Conservation (phyloP, 2,888 invertebrate genomes). For the Julus scanicus region DNA sequence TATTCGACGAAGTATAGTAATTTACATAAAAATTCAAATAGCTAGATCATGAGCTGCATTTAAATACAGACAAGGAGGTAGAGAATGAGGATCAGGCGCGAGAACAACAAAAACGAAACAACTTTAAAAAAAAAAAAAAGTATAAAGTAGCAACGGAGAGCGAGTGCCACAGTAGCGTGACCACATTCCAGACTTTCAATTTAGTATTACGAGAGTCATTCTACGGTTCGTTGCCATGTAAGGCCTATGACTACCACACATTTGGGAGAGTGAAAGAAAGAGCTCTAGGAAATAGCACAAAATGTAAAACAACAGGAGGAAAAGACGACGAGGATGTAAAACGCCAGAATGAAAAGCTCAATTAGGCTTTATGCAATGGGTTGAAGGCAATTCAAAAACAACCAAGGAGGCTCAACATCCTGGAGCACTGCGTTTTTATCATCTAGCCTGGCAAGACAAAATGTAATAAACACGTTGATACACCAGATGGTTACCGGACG, state of each 20-base stretch:
- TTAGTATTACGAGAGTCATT: conserved; percentile 48
- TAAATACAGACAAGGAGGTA: conserved; percentile 17
- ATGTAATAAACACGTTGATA: background rate
- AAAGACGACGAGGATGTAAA: background rate
- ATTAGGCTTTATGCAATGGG: background rate
- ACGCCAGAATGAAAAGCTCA: background rate
- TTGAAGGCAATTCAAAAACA: conserved; percentile 25
- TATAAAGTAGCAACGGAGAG: conserved; percentile 49
- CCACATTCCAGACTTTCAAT: conserved; percentile 56
- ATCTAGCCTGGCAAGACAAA: background rate
- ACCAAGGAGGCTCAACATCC: background rate
- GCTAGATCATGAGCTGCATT: conserved; percentile 29
- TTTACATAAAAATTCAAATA: conserved; percentile 36
- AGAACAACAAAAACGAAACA: conserved; percentile 32
- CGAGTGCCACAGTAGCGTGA: conserved; percentile 55
- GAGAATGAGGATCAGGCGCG: conserved; percentile 24
- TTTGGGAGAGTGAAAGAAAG: background rate
- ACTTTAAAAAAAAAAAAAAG: background rate
- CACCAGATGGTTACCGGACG: background rate
- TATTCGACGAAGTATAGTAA: background rate
- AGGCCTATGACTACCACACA: conserved; percentile 4
- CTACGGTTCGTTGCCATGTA: conserved; percentile 45
- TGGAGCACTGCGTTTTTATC: background rate
- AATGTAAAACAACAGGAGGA: conserved; percentile 47
- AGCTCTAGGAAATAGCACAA: conserved; percentile 48